A percentile compares a stretch with the other conserved stretches of the same genome.
These are phyloP conservation scores for Ormyrus labotus DNA, from an alignment of 2,888 invertebrate genomes.

Conservation along the genomic window DNA sequence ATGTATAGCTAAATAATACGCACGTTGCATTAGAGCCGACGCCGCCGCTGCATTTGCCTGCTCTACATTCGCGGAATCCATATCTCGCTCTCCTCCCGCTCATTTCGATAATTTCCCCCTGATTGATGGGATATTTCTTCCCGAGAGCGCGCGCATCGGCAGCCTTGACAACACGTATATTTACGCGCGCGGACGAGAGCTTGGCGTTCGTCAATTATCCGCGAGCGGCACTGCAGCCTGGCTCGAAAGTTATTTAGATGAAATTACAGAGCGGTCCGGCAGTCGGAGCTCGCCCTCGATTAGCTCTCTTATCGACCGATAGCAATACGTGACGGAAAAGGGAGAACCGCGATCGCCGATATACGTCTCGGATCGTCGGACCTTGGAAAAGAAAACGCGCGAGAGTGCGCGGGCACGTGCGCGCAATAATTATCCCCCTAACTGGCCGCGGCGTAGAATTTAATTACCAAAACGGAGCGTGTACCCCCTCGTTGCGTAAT, in stretches of 20 bases:
- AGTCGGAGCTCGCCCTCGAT: conserved; percentile 21
- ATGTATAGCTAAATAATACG: too few species aligned
- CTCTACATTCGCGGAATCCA: conserved; percentile 40
- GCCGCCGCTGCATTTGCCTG: not conserved
- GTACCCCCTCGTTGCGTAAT: not conserved
- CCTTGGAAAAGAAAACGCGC: conserved; percentile 30
- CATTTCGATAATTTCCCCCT: conserved; percentile 43
- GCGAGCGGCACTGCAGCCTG: conserved; percentile 5
- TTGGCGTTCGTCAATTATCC: conserved; percentile 35
- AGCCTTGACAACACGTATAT: conserved; percentile 21
- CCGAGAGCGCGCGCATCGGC: not conserved
- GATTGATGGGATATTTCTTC: conserved; percentile 48
- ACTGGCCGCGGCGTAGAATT: too few species aligned
- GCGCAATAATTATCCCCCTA: too few species aligned
- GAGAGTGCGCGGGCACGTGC: conserved; percentile 9
- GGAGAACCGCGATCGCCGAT: too few species aligned
- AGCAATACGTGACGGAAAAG: conserved; percentile 31
- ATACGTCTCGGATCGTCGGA: not conserved
- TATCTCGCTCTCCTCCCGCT: not conserved
- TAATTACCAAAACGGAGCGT: not conserved
- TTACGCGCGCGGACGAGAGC: not conserved
- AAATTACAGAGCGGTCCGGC: conserved; percentile 38
- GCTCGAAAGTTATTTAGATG: conserved; percentile 37
- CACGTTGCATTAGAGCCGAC: not conserved
- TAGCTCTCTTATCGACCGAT: conserved; percentile 51